Percentiles rank a stretch among this genome's conserved stretches.
Conservation (phyloP, 2,797 vertebrate species). For the Esox masquinongy region DNA sequence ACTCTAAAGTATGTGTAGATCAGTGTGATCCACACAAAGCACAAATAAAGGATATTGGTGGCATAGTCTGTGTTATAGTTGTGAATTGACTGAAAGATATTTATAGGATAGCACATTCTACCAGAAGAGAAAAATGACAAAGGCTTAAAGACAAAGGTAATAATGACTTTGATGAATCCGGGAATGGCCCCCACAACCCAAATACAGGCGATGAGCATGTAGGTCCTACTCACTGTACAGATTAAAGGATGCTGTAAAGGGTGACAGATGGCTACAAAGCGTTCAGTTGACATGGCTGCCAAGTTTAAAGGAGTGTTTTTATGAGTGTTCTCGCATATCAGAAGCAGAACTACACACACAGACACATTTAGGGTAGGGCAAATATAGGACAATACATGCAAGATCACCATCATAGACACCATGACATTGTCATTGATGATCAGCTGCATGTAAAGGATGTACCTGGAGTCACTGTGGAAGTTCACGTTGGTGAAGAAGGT, state of each 20-base stretch:
- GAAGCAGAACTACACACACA: constrained; percentile 16
- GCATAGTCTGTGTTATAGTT: not conserved
- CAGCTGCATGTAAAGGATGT: constrained; percentile 26
- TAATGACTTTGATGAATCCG: not conserved
- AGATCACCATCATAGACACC: not conserved
- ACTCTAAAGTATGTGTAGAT: constrained; percentile 26
- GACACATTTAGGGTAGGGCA: constrained; percentile 6
- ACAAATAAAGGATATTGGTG: constrained; percentile 8
- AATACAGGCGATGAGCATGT: constrained; percentile 16
- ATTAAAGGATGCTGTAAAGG: constrained; percentile 33
- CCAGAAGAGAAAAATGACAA: constrained; percentile 6
- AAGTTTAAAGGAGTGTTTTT: constrained; percentile 32
- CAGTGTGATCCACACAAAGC: constrained; percentile 22
- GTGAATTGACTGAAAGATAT: not conserved
- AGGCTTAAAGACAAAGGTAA: not conserved
- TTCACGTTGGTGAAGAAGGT: constrained; percentile 24
- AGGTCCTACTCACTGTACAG: constrained; percentile 22
- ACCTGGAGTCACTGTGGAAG: constrained; percentile 21
- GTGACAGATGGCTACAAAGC: constrained; percentile 33
- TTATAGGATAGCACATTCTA: not conserved
- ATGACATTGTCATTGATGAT: constrained; percentile 29
- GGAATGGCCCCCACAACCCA: constrained; percentile 25
- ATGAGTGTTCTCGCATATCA: not conserved
- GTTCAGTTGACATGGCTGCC: constrained; percentile 30
- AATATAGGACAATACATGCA: constrained; percentile 9